Percentiles rank a stretch among this genome's conserved stretches.
Evolutionary conservation across 2,888 invertebrate genomes (phyloP).

Genomic region (Nematopogon swammerdamellus): DNA sequence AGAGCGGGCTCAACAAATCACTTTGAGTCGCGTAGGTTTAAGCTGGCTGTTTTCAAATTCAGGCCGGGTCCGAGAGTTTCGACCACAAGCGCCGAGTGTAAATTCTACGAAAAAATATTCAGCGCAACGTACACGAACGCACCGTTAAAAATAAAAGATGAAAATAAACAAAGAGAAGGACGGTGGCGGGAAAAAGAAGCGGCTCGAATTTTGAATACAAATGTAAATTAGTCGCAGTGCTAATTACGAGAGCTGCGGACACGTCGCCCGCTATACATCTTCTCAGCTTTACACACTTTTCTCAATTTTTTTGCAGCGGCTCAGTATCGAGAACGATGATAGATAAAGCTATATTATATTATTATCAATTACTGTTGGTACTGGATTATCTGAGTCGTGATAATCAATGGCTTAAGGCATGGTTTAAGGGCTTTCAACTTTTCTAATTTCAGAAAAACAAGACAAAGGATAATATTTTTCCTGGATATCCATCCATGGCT

Average conservation of each 20-base stretch:
- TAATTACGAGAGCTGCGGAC: constrained; percentile 43
- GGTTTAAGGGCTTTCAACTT: too few relatives aligned
- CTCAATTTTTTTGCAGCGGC: background rate
- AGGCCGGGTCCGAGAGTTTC: too few relatives aligned
- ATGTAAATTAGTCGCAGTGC: constrained; percentile 58
- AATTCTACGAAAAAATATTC: constrained; percentile 48
- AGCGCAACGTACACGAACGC: constrained; percentile 41
- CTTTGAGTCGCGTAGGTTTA: too few relatives aligned
- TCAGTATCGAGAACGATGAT: background rate
- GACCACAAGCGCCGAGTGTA: constrained; percentile 19
- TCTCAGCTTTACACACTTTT: constrained; percentile 29
- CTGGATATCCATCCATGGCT: too few relatives aligned
- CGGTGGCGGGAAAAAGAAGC: constrained; percentile 34
- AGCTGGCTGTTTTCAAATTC: too few relatives aligned
- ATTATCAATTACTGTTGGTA: too few relatives aligned
- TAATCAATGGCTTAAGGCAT: too few relatives aligned
- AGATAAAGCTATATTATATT: too few relatives aligned
- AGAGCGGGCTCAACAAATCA: too few relatives aligned
- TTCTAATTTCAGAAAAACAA: too few relatives aligned
- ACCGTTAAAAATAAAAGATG: constrained; percentile 29
- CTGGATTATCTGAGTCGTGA: too few relatives aligned
- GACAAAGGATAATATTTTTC: too few relatives aligned
- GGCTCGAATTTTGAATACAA: constrained; percentile 60
- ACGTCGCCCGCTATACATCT: constrained; percentile 52
- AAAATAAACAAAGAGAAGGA: constrained; percentile 56